These are phyloP conservation scores for Falco concolor DNA, from an alignment of 2,797 vertebrate species.

Conservation along the genomic window DNA sequence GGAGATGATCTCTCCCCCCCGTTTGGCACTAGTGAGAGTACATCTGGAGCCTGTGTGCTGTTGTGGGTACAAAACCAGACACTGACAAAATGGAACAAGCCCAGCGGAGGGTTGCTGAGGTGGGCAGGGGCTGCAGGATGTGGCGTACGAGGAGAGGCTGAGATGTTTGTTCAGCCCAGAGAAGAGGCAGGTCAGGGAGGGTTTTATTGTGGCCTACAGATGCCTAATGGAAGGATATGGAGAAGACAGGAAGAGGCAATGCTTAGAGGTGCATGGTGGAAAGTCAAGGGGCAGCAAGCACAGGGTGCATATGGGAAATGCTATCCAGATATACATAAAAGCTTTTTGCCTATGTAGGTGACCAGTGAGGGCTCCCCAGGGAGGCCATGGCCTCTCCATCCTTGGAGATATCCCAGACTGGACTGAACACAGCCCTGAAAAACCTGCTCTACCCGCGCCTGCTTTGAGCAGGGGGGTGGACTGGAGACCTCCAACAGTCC, in stretches of 20 bases:
- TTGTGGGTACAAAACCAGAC: neutral
- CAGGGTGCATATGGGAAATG: neutral
- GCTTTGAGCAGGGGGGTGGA: neutral
- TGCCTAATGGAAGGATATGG: neutral
- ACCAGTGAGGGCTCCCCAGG: fast-evolving
- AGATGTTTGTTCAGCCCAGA: fast-evolving
- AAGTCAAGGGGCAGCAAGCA: neutral
- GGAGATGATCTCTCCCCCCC: neutral
- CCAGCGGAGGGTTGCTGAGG: fast-evolving
- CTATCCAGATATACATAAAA: neutral
- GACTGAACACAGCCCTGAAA: neutral
- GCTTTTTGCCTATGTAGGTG: fast-evolving
- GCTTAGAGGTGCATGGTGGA: neutral
- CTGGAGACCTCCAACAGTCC: neutral
- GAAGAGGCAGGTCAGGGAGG: neutral
- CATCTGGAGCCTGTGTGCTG: neutral
- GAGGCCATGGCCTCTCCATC: neutral
- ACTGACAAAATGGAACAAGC: neutral
- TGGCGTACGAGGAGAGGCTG: fast-evolving
- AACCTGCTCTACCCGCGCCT: neutral
- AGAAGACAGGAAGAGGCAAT: neutral
- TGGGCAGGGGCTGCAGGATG: neutral
- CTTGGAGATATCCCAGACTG: neutral
- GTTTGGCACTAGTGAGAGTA: neutral
- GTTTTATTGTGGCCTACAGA: neutral